Evolutionary conservation across 2,113 vertebrate species (phyloP), one percentile per base, ranked within the genome.

Genomic region (Xyrauchen texanus): DNA sequence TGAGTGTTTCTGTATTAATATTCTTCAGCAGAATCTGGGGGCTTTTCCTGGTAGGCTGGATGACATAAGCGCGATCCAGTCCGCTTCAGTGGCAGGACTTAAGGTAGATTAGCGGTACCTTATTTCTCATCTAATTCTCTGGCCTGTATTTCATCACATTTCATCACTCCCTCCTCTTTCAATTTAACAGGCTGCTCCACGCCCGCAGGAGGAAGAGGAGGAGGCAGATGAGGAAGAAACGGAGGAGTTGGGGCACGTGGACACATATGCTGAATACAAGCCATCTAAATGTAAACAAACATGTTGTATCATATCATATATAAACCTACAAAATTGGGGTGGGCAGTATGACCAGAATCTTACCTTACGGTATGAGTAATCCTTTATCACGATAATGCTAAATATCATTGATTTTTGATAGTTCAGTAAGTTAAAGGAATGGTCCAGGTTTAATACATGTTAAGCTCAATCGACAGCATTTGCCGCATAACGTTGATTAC

Each of bases 251-350:
- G 98, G 98, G 70, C 98, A 99, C 9, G 89, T 95, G 0, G 97
- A 99, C 89, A 99, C 96, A n/a, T 99, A 99, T 0, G 95, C 98
- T 0, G 98, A 99, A 86, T 99, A 99, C 44, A 83, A 92, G 83
- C 98, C 98, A 1, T 97, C 96, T 11, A 99, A 99, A 89, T 99
- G 98, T 99, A 93, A 49, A 88, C 21, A 34, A 34, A 34, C 21
- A 34, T 34, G 21, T 34, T 34, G 21, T 34, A 34, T 34, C 21
- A 34, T 34, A 34, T 34, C 3, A 34, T 34, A 34, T 34, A 34
- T 34, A 34, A 34, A 34, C 21, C 21, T 34, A 34, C 21, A 34
- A 34, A 34, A 34, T 34, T 34, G 21, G 21, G 21, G 21, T 34
- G 21, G 21, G 21, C 21, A 34, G 21, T 34, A 34, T 34, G 21